Base-by-base conservation (phyloP, 2,888 invertebrate species). In the Pasiphila rectangulata region DNA sequence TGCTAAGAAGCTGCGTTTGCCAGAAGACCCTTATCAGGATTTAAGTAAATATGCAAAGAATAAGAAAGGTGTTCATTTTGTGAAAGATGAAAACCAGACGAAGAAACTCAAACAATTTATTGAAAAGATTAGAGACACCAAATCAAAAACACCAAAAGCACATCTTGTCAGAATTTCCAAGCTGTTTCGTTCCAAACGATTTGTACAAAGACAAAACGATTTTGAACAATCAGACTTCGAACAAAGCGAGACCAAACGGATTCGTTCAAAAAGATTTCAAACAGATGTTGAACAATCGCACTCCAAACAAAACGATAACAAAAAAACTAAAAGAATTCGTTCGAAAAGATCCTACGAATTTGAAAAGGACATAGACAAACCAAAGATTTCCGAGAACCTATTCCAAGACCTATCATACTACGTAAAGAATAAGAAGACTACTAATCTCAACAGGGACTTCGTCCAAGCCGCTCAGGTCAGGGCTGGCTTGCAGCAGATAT, bases 381-480 rank as follows among this genome's bases (percentile, higher is more conserved):
- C 78, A 0, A 54, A 69, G 0, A 30, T 57, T 0, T 62, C 82
- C 0, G 56, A 54, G 0, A 57, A 81, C 16, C 78, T 82, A 0
- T 63, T 67, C 4, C 59, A 64, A 4, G 82, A 85, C 42, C 67
- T 83, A 3, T 79, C 79, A 46, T 81, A 72, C 42, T 82, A 81
- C 27, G 50, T 71, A 0, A 84, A 83, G 51, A 77, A 72, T 49
- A 80, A 68, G 35, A 42, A 51, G 2, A 79, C 79, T 0, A 74
- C 68, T 0, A 64, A 68, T 6, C 58, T 56, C 0, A 65, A 65
- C 1, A 63, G 67, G 0, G 57, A 72, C 44, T 13, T 64, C 1
- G 34, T 53, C 0, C 75, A 79, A 41, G 78, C 77, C 0, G 71
- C 56, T 0, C 62, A 61, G 17, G 64, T 75, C 0, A 54, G 80